Base-by-base conservation (phyloP, 2,888 invertebrate species). In the Teinopalpus imperialis region DNA sequence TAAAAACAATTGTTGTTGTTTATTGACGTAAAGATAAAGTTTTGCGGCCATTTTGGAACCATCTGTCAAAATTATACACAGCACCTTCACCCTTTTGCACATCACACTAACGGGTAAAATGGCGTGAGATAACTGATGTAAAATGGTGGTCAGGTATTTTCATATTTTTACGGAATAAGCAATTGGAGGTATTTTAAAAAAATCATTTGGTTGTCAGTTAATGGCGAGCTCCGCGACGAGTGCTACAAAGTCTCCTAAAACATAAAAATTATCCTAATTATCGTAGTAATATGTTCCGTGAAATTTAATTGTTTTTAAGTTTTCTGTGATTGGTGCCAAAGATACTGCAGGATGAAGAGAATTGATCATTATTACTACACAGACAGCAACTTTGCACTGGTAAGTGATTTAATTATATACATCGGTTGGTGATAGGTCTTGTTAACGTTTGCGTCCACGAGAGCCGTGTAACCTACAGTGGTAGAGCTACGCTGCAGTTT, bases 311-410 rank as follows among this genome's bases (percentile, higher is more conserved):
- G 10, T 12, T 10, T 27, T 0, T 6, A 5, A 1, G 7, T 2
- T 10, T 3, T 1, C 5, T 4, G 26, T 26, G 9, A 2, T 6
- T 27, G 7, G 27, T 2, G 10, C 12, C 2, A 3, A 6, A 10
- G 6, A 6, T 27, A 6, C 27, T 3, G 27, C 5, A 20, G 5
- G 7, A 21, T 23, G 21, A 6, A 7, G 20, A 23, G 13, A 23
- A n/a, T 4, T 7, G 34, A 34, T 2, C 6, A 36, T n/a, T 61
- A 57, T 51, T 62, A 62, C 39, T 66, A 53, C 14, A 54, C 61
- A 2, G 65, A 72, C 31, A 58, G 59, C 21, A 43, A 23, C 26
- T 65, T 57, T 54, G 59, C 66, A 35, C 42, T 69, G 62, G 73
- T 70, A 43, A 59, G 71, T 58, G 14, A 21, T 35, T n/a, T n/a